Conservation (phyloP, 2,113 vertebrate genomes). For the Dendrocopos noguchii region DNA sequence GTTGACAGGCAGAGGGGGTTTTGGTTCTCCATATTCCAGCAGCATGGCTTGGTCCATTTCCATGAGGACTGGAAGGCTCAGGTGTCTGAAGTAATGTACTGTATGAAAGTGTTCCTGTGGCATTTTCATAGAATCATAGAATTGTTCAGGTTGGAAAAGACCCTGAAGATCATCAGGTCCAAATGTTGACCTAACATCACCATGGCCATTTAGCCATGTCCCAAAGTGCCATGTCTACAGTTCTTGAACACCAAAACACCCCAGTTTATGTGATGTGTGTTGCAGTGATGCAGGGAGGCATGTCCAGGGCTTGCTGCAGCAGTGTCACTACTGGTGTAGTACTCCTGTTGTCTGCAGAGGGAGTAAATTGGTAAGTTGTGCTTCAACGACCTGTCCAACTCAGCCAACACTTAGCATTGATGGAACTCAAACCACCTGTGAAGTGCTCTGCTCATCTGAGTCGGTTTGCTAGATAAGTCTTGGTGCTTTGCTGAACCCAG, state of each 20-base stretch:
- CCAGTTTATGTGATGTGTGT: background rate
- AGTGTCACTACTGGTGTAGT: background rate
- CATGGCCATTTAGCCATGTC: no score
- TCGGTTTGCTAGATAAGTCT: background rate
- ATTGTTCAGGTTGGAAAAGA: no score
- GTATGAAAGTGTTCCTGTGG: background rate
- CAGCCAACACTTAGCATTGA: background rate
- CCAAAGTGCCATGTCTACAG: no score
- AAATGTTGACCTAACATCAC: no score
- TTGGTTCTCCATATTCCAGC: rapidly evolving
- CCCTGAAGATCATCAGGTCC: no score
- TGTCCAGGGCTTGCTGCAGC: background rate
- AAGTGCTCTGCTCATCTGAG: background rate
- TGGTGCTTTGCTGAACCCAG: background rate
- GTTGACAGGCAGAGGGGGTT: background rate
- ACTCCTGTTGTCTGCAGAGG: background rate
- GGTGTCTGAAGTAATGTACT: background rate
- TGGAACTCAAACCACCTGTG: background rate
- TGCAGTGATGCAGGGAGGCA: background rate
- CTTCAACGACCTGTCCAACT: slow-evolving; percentile 19
- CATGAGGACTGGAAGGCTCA: background rate
- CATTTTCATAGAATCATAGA: background rate
- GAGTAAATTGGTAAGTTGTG: slow-evolving; percentile 7
- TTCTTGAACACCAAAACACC: no score
- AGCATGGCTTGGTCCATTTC: background rate